phyloP scores from a whole-genome alignment of 2,113 vertebrate species.

The Ia io region DNA sequence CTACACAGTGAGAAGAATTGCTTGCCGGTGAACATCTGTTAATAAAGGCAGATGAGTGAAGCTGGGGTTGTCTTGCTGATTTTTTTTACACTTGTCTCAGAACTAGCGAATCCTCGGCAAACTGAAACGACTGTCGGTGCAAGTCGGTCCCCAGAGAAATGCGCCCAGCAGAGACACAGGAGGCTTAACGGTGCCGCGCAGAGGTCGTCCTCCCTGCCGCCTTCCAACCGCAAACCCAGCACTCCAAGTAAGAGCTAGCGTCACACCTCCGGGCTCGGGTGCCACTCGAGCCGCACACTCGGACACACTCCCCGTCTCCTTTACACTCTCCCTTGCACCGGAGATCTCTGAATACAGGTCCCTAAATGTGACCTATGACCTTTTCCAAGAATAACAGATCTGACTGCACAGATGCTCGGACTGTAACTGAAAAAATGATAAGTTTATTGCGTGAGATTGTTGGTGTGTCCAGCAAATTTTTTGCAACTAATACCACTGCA shows the following conservation, averaged over 20 bases:
- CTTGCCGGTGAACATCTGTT: background rate
- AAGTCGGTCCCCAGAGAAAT: slow-evolving; percentile 82
- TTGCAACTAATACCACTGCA: background rate
- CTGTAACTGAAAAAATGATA: background rate
- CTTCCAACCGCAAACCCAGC: slow-evolving; percentile 84
- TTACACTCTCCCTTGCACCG: background rate
- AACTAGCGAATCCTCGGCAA: slow-evolving; percentile 80
- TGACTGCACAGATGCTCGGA: too few species aligned
- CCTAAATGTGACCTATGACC: rapidly evolving
- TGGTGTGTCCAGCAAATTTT: background rate
- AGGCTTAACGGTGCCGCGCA: slow-evolving; percentile 87
- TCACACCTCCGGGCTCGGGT: too few species aligned
- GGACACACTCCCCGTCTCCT: background rate
- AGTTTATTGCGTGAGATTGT: background rate
- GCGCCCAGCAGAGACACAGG: slow-evolving; percentile 84
- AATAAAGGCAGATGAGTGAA: background rate
- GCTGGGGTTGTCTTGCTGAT: background rate
- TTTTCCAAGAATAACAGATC: background rate
- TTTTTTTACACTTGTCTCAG: slow-evolving; percentile 74
- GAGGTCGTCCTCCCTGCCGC: slow-evolving; percentile 93
- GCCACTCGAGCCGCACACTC: too few species aligned
- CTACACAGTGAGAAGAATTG: background rate
- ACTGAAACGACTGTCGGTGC: slow-evolving; percentile 78
- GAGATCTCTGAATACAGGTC: background rate
- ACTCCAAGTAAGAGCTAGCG: slow-evolving; percentile 87